Evolutionary conservation across 37 sponge, comb jelly and placozoan genomes (phyloP).

Genomic region (Aphrocallistes beatrix): DNA sequence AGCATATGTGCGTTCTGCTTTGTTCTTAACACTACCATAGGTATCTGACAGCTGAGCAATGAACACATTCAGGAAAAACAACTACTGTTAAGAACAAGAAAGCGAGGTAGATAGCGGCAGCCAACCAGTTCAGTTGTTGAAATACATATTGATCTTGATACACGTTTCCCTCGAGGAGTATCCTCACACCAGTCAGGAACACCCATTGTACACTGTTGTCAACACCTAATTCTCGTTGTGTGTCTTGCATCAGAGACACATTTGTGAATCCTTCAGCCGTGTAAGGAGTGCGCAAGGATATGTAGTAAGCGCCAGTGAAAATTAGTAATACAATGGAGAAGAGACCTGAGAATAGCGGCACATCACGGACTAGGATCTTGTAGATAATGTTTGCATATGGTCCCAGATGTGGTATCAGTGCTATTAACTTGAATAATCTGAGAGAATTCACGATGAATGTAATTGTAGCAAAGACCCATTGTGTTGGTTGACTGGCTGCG

Average conservation of each 20-base stretch:
- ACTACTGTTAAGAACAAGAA: neutral
- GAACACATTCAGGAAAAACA: neutral
- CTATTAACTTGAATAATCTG: neutral
- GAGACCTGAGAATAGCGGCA: neutral
- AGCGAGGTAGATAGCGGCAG: neutral
- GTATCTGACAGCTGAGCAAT: constrained; percentile 17
- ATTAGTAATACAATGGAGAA: neutral
- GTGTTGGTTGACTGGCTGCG: neutral
- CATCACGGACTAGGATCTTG: neutral
- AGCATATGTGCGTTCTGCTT: neutral
- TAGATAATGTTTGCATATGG: neutral
- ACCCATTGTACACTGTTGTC: constrained; percentile 14
- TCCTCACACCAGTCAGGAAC: neutral
- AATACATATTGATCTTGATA: neutral
- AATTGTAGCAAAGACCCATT: neutral
- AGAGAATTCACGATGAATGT: neutral
- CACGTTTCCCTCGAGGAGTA: constrained; percentile 1
- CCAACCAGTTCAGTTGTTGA: neutral
- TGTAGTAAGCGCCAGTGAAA: neutral
- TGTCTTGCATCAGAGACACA: neutral
- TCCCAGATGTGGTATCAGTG: neutral
- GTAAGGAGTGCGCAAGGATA: neutral
- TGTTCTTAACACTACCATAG: neutral
- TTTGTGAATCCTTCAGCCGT: neutral
- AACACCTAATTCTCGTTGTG: neutral